Base-by-base conservation (phyloP, 2,113 vertebrate genomes). In the Blennius ocellaris region DNA sequence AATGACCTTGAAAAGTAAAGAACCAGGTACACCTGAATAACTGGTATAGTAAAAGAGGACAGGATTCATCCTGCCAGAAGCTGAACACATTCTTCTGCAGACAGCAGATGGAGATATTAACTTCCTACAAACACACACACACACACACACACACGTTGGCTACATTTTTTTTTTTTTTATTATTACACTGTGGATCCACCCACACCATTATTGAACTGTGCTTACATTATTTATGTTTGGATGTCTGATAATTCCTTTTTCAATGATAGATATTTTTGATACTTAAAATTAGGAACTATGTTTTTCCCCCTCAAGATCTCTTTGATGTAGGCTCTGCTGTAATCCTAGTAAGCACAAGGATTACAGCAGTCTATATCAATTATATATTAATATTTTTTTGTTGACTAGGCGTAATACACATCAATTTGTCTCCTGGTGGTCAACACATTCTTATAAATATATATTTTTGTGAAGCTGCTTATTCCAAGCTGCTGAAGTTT, bases 211-310 rank as follows among this genome's bases (percentile, higher is more conserved):
- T 70, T 82, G 44, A 45, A 47, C 15, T 36, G 5, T 48, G 21
- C 60, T 59, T 76, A 39, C 40, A 71, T 75, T 78, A 68, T 81
- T 83, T 78, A 61, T 76, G 41, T 63, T 61, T 58, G n/a, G 49
- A 78, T 78, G 65, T 68, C 49, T 49, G 21, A 53, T 16, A 59
- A 76, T 69, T 73, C 14, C 37, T 52, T 10, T 63, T 74, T 80
- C 16, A 37, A 21, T 6, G 1, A 58, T 62, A 57, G 72, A 76
- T 65, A 57, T 60, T 10, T 65, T 73, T 55, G 9, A 49, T 53
- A 72, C 1, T 43, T 6, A 2, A 49, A 41, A 50, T 17, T 11
- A 15, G 15, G 15, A 49, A 62, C n/a, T 50, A 12, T 44, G 36
- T 9, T 1, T 62, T 48, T 37, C 21, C 21, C 21, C 21, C 21